Evolutionary conservation across 2,797 vertebrate genomes (phyloP).

Genomic region (Liparis tanakae): DNA sequence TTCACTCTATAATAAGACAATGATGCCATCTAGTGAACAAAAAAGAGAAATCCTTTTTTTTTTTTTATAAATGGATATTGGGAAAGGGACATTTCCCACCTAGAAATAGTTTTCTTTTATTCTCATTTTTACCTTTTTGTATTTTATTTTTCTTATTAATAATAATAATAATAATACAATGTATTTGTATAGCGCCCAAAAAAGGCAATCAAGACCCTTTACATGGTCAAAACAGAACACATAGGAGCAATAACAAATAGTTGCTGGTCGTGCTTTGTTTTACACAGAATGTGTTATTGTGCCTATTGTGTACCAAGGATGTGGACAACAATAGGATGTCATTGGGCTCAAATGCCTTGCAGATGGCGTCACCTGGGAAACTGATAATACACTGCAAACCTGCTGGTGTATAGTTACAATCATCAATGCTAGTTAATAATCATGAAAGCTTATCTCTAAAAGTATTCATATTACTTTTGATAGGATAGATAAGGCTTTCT

Average conservation of each 20-base stretch:
- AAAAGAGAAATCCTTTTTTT: background rate
- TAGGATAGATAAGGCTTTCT: no score
- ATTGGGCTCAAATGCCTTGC: background rate
- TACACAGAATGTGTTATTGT: background rate
- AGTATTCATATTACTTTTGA: background rate
- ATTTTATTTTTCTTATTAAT: background rate
- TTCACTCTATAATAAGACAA: slow-evolving; percentile 49
- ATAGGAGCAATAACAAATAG: background rate
- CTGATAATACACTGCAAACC: background rate
- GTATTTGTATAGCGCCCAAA: no score
- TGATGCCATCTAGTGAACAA: slow-evolving; percentile 74
- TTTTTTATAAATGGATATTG: background rate
- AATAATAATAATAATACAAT: no score
- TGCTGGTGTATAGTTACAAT: background rate
- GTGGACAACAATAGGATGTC: background rate
- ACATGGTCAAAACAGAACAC: no score
- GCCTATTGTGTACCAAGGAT: background rate
- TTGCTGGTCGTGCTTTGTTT: background rate
- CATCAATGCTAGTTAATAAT: background rate
- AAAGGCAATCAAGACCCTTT: no score
- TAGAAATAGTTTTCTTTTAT: background rate
- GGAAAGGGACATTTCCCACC: background rate
- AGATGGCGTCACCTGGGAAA: background rate
- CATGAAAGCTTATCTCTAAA: background rate
- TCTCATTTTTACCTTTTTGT: background rate